phyloP scores from a whole-genome alignment of 2,888 invertebrate genomes.

The Axea sp. region DNA sequence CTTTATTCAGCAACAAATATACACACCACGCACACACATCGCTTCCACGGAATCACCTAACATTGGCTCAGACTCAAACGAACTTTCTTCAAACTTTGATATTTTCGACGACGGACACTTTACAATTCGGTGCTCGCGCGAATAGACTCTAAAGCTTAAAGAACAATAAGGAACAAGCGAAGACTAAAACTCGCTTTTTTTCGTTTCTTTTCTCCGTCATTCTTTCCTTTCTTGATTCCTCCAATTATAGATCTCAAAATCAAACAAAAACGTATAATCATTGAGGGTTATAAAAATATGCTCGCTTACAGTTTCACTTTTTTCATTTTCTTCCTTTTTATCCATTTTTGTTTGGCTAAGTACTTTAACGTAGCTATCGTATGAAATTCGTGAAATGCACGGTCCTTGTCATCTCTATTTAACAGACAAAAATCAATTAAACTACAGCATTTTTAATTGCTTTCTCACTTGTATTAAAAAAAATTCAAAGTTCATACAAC shows the following conservation, averaged over 20 bases:
- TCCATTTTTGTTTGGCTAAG: slow-evolving; percentile 25
- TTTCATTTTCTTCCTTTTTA: too few species aligned
- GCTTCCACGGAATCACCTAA: slow-evolving; percentile 44
- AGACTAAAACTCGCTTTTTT: slow-evolving; percentile 49
- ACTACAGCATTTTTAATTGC: not conserved
- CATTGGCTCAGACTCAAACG: slow-evolving; percentile 61
- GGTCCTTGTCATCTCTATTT: slow-evolving; percentile 7
- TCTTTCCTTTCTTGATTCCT: slow-evolving; percentile 7
- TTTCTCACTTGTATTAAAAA: too few species aligned
- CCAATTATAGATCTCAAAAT: slow-evolving; percentile 33
- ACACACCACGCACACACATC: slow-evolving; percentile 57
- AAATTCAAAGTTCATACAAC: too few species aligned
- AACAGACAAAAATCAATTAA: slow-evolving; percentile 18
- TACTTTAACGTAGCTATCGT: slow-evolving; percentile 37
- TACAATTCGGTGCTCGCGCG: slow-evolving; percentile 60
- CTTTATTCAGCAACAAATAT: slow-evolving; percentile 65
- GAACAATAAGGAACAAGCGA: slow-evolving; percentile 62
- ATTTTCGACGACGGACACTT: slow-evolving; percentile 60
- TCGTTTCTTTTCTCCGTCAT: slow-evolving; percentile 5
- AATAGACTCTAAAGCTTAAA: slow-evolving; percentile 62
- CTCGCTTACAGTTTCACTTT: slow-evolving; percentile 18
- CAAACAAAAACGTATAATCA: slow-evolving; percentile 40
- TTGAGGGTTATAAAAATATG: slow-evolving; percentile 58
- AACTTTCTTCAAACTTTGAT: slow-evolving; percentile 61
- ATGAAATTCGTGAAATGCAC: slow-evolving; percentile 40